A percentile compares a stretch with the other conserved stretches of the same genome.
Conservation (phyloP, 1,140 invertebrate genomes). For the Sitobion miscanthi region DNA sequence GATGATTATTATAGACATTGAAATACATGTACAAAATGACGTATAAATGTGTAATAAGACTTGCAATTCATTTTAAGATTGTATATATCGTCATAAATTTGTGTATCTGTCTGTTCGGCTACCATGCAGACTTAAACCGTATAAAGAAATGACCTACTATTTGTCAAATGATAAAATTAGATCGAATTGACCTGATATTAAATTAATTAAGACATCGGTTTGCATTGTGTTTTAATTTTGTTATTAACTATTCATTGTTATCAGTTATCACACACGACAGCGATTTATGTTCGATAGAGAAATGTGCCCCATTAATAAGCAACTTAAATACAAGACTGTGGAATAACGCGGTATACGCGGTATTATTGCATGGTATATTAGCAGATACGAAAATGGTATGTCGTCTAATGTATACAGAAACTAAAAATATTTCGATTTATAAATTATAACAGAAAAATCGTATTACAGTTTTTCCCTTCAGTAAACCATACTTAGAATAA, state of each 20-base stretch:
- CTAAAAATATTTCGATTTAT: slow-evolving; percentile 3
- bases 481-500: not conserved
- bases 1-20: not conserved
- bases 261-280: not conserved
- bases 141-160: not conserved
- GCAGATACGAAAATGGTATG: not conserved
- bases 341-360: not conserved
- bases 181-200: not conserved
- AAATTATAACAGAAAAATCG: not conserved
- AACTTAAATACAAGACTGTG: not conserved
- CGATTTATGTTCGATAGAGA: not conserved
- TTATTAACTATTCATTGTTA: not conserved
- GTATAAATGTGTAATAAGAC: not conserved
- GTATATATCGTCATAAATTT: not conserved
- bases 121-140: not conserved
- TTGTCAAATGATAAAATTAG: not conserved
- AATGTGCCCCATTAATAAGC: not conserved
- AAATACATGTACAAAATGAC: not conserved
- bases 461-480: not conserved
- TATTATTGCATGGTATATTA: not conserved
- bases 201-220: not conserved
- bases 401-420: not conserved
- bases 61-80: not conserved
- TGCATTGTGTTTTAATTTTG: not conserved
- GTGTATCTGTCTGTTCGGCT: not conserved